phyloP scores from a whole-genome alignment of 2,888 invertebrate species.

The Eristalis pertinax region DNA sequence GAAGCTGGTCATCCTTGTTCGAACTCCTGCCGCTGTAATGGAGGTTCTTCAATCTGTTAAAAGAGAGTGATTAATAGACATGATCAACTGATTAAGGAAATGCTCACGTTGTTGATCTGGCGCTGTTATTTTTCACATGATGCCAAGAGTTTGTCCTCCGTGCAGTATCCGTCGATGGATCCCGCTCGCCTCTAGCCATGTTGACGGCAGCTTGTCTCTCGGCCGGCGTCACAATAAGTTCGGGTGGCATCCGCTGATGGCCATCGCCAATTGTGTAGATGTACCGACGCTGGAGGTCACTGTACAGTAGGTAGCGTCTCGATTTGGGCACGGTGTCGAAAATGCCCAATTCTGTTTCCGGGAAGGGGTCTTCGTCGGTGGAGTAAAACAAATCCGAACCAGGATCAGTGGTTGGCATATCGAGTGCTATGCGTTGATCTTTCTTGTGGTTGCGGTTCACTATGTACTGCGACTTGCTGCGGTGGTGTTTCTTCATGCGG shows the following conservation, averaged over 20 bases:
- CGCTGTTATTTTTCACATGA: constrained; percentile 74
- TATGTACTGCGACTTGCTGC: constrained; percentile 67
- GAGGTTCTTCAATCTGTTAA: neutral
- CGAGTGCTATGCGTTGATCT: constrained; percentile 81
- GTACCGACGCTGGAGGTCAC: constrained; percentile 78
- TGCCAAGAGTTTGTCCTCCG: constrained; percentile 80
- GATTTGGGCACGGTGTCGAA: constrained; percentile 75
- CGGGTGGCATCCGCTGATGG: constrained; percentile 81
- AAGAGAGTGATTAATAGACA: neutral
- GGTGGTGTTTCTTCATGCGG: constrained; percentile 69
- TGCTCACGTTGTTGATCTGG: neutral
- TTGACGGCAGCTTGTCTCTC: constrained; percentile 66
- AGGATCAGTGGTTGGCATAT: constrained; percentile 85
- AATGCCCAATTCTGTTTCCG: constrained; percentile 38
- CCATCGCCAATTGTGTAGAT: constrained; percentile 76
- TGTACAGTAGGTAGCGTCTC: constrained; percentile 78
- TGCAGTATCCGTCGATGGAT: constrained; percentile 74
- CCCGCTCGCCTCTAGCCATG: constrained; percentile 60
- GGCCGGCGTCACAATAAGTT: constrained; percentile 81
- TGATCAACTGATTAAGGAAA: neutral
- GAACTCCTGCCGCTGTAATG: constrained; percentile 56
- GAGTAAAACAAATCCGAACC: constrained; percentile 85
- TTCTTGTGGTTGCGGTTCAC: constrained; percentile 56
- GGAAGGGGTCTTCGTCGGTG: constrained; percentile 83
- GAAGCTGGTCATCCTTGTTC: constrained; percentile 82